Percentiles rank a stretch among this genome's conserved stretches.
Conservation (phyloP, 1,140 invertebrate genomes). For the Palaemon carinicauda region DNA sequence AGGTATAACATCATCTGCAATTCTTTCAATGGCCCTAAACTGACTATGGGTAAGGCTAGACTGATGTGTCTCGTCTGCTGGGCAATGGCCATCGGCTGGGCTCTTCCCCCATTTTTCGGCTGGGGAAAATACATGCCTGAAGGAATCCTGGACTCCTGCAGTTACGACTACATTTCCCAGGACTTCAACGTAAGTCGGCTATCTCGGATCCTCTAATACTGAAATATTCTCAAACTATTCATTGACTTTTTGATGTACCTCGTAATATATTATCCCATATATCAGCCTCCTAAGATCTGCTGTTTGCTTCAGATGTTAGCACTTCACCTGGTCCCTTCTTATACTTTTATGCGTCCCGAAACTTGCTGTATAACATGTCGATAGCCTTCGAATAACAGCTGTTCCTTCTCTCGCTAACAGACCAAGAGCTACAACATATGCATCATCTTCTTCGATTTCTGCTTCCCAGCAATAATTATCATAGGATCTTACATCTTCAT, state of each 20-base stretch:
- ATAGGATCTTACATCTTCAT: constrained; percentile 67
- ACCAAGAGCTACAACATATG: neutral
- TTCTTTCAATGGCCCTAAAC: constrained; percentile 61
- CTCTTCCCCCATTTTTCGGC: constrained; percentile 61
- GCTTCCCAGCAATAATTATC: constrained; percentile 60
- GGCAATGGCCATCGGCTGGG: constrained; percentile 61
- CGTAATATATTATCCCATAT: too few species aligned
- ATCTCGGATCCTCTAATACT: too few species aligned
- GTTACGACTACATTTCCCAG: constrained; percentile 61
- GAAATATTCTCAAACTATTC: too few species aligned
- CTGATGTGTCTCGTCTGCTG: constrained; percentile 61
- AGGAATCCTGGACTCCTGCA: constrained; percentile 61
- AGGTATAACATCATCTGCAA: constrained; percentile 63
- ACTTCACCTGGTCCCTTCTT: too few species aligned
- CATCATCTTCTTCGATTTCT: constrained; percentile 59
- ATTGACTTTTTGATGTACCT: too few species aligned
- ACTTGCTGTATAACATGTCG: too few species aligned
- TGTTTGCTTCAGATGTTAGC: too few species aligned
- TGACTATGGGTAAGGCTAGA: constrained; percentile 60
- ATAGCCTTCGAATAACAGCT: too few species aligned
- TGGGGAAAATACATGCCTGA: constrained; percentile 63
- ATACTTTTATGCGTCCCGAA: too few species aligned
- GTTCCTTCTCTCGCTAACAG: too few species aligned
- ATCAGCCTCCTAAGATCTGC: too few species aligned
- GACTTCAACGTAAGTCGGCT: constrained; percentile 27